Base-by-base conservation (phyloP, 2,113 vertebrate species). In the Pituophis catenifer region DNA sequence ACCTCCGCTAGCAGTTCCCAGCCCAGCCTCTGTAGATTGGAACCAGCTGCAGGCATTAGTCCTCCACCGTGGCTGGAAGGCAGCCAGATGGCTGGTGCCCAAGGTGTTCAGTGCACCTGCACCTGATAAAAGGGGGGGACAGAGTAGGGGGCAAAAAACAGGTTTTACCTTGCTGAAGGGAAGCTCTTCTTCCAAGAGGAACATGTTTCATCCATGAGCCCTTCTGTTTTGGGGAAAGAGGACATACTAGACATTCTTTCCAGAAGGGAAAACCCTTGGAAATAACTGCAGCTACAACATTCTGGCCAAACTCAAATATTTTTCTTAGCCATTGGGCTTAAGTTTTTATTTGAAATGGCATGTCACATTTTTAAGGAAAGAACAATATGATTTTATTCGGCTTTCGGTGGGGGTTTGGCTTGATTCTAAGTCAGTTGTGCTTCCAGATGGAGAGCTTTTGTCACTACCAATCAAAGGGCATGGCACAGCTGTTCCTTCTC, bases 251-350 rank as follows among this genome's bases (percentile, higher is more conserved):
- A 23, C 24, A 55, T 70, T 52, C 29, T 54, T 70, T 88, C 29
- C 17, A 21, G 29, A 55, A 33, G 12, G 94, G 93, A 81, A 86
- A 65, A 50, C 54, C 54, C 23, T 58, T 85, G 53, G 21, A 90
- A 89, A 89, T n/a, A 58, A 23, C n/a, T 57, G 65, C 58, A 96
- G 95, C 94, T 96, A 93, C 33, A 59, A 96, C 95, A 95, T 96
- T 96, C 95, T 96, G 94, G 92, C 94, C 86, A 33, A 44, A 62
- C 53, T 29, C 33, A 33, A 29, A n/a, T 2, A 70, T 54, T 19
- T 8, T 90, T 93, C 95, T 93, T 95, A 86, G 29, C 38, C 5
- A 17, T 8, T 44, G 50, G 21, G 29, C 19, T 94, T 90, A 94
- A 90, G 93, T 95, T 44, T 57, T 12, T 48, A 50, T 53, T 57